A percentile compares a stretch with the other conserved stretches of the same genome.
Evolutionary conservation across 2,888 invertebrate genomes (phyloP).

Genomic region (Trichogramma dendrolimi): DNA sequence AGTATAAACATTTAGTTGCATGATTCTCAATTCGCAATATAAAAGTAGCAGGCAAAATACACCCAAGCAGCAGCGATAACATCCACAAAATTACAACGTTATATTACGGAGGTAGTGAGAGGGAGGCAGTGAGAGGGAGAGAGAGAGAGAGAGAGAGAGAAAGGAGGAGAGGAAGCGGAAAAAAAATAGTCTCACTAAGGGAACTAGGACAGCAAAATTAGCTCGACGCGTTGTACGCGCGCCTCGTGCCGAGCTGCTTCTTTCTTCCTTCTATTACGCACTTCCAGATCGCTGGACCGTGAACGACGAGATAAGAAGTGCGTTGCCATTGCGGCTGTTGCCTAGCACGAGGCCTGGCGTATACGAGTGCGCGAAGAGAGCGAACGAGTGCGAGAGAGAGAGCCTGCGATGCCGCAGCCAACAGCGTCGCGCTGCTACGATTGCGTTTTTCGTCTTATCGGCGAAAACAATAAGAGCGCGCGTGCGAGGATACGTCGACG

Average conservation of each 20-base stretch:
- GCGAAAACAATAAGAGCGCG: constrained; percentile 45
- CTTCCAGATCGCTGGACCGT: constrained; percentile 52
- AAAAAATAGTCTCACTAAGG: constrained; percentile 9
- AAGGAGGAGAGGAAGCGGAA: neutral
- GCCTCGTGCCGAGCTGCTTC: constrained; percentile 33
- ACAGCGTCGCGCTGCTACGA: neutral
- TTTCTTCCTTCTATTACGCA: constrained; percentile 50
- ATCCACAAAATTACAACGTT: too few relatives aligned
- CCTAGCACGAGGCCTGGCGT: neutral
- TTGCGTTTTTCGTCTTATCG: constrained; percentile 38
- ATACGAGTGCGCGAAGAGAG: constrained; percentile 32
- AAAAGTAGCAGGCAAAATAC: neutral
- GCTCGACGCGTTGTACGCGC: constrained; percentile 29
- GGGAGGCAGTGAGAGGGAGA: too few relatives aligned
- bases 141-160: neutral
- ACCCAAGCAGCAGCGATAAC: neutral
- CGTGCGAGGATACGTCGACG: constrained; percentile 25
- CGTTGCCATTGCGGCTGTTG: constrained; percentile 30
- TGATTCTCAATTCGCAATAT: neutral
- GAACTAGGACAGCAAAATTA: constrained; percentile 24
- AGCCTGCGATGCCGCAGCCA: constrained; percentile 20
- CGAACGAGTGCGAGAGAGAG: too few relatives aligned
- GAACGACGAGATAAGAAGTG: constrained; percentile 51
- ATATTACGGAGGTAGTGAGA: too few relatives aligned
- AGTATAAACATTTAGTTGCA: neutral